Conservation (phyloP, 1,140 invertebrate species). For the Laupala kohalensis region DNA sequence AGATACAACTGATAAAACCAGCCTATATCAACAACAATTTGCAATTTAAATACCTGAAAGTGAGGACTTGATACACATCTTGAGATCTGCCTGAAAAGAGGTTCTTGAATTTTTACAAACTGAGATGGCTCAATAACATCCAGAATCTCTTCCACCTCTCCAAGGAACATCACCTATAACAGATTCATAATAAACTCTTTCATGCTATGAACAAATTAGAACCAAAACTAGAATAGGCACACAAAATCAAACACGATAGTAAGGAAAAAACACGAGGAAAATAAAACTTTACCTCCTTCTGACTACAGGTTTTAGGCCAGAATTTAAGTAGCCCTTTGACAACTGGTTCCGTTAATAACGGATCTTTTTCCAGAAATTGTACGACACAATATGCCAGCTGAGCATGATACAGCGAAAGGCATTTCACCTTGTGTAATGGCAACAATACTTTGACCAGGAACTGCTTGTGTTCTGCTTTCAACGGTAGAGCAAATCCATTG, state of each 20-base stretch:
- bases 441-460: constrained; percentile 97
- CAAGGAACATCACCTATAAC: constrained; percentile 84
- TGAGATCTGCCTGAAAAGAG: constrained; percentile 91
- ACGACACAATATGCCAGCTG: constrained; percentile 99
- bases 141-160: constrained; percentile 93
- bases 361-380: constrained; percentile 98
- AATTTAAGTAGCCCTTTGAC: constrained; percentile 92
- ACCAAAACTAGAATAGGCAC: too few relatives aligned
- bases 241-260: too few relatives aligned
- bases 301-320: constrained; percentile 98
- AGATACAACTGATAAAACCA: too few relatives aligned
- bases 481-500: constrained; percentile 94
- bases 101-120: constrained; percentile 96
- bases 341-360: constrained; percentile 89
- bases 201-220: too few relatives aligned
- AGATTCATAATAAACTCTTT: background rate
- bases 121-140: constrained; percentile 97
- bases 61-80: constrained; percentile 98
- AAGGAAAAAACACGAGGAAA: background rate
- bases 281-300: constrained; percentile 61
- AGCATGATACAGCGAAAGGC: constrained; percentile 84
- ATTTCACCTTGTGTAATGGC: constrained; percentile 95
- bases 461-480: constrained; percentile 95
- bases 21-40: too few relatives aligned
- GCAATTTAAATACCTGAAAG: constrained; percentile 65